Base-by-base conservation (phyloP, 2,888 invertebrate species). In the Odontocerum albicorne region DNA sequence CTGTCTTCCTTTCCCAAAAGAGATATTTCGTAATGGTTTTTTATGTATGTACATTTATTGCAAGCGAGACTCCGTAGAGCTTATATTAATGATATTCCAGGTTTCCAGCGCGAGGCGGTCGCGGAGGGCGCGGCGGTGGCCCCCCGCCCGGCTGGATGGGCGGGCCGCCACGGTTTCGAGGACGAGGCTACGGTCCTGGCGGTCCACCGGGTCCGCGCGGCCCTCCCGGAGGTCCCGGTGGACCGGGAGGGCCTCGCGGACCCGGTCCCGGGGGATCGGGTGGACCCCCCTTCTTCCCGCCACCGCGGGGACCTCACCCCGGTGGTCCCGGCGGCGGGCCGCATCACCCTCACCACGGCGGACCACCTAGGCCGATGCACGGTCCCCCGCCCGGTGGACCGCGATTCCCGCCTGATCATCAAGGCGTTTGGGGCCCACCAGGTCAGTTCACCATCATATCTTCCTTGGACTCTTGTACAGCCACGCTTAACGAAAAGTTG, bases 91-190 rank as follows among this genome's bases (percentile, higher is more conserved):
- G 4, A 12, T n/a, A 8, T 40, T 49, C 17, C 22, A 43, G 43
- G 22, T 50, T 50, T 38, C 43, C 20, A 19, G 35, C 42, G 15
- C 43, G 44, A 2, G 42, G 46, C 6, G 33, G 49, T 6, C 38
- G 21, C 12, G 40, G 51, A n/a, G 52, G 52, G 13, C 50, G 60
- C 19, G 31, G 58, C 62, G 78, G 78, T 54, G 80, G 80, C 1
- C 79, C 79, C 0, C 72, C 77, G 1, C 65, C 66, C 15, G 63
- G 64, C 17, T 65, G 65, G 60, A 62, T 59, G 58, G 62, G 74
- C 3, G 54, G 79, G 1, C 82, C 85, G n/a, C 83, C 83, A 64
- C 73, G 86, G 16, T 87, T 86, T 65, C 72, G 87, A 31, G 87
- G 87, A 2, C 75, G 87, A 62, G 84, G 84, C 13, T 86, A 83